phyloP scores from a whole-genome alignment of 2,113 vertebrate genomes.

The Neogale vison region DNA sequence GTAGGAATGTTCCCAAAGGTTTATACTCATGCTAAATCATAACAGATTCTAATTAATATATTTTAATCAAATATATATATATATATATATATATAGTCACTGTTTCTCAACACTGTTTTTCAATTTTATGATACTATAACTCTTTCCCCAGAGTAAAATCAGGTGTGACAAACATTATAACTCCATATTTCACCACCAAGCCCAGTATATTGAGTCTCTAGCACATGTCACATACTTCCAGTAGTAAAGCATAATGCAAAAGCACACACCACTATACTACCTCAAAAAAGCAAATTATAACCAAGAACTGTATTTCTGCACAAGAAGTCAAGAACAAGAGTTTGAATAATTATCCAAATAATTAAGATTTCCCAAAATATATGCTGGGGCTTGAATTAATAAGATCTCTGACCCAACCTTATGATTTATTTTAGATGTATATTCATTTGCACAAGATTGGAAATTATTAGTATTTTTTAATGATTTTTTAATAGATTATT shows the following conservation, averaged over 20 bases:
- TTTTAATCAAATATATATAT: background rate
- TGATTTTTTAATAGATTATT: too few species aligned
- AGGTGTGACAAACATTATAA: background rate
- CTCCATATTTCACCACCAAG: background rate
- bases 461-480: too few species aligned
- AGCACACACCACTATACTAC: background rate
- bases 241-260: background rate
- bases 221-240: background rate
- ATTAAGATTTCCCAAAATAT: background rate
- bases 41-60: background rate
- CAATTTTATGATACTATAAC: background rate
- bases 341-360: background rate
- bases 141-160: background rate
- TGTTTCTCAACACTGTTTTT: background rate
- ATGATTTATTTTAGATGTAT: background rate
- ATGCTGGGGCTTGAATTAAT: background rate
- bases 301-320: background rate
- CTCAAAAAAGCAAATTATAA: background rate
- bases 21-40: background rate
- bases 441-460: background rate
- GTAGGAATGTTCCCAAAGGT: background rate
- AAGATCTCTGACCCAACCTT: background rate
- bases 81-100: background rate
- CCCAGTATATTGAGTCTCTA: background rate
- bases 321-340: background rate